Evolutionary conservation across 35 echinoderm and acorn worm genomes (phyloP).

Genomic region (Anneissia japonica): DNA sequence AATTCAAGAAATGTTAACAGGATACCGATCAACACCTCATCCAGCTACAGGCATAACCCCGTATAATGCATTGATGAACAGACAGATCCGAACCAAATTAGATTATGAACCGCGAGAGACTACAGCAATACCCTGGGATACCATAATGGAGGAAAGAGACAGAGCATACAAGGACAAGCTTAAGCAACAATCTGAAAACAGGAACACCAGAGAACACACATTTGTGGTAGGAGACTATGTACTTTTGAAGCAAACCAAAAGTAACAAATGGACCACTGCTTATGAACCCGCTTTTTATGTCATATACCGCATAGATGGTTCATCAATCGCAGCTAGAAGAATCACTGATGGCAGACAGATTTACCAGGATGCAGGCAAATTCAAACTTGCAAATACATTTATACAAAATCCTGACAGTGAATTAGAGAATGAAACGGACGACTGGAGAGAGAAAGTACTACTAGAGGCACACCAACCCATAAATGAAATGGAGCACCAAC

Average conservation of each 20-base stretch:
- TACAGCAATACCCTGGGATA: background rate
- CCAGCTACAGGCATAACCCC: conserved; percentile 41
- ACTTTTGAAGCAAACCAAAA: conserved; percentile 37
- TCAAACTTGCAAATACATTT: conserved; percentile 33
- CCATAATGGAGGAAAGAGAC: conserved; percentile 11
- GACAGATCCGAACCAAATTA: conserved; percentile 43
- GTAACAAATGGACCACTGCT: conserved; percentile 51
- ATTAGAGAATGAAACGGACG: background rate
- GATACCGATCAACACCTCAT: conserved; percentile 52
- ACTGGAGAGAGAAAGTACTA: conserved; percentile 42
- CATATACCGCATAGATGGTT: conserved; percentile 43
- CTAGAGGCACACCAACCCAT: too few relatives aligned
- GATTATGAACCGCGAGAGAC: conserved; percentile 1
- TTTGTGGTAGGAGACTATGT: conserved; percentile 48
- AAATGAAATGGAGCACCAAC: too few relatives aligned
- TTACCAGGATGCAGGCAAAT: conserved; percentile 36
- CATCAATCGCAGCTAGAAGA: conserved; percentile 56
- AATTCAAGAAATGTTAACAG: conserved; percentile 56
- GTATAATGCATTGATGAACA: conserved; percentile 48
- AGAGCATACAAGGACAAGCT: conserved; percentile 40
- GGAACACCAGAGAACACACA: conserved; percentile 42
- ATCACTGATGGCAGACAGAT: conserved; percentile 45
- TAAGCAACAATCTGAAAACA: conserved; percentile 39
- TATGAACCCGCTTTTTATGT: conserved; percentile 70
- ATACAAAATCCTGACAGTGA: conserved; percentile 10